Conservation (phyloP, 2,113 vertebrate genomes). For the Colaptes auratus region DNA sequence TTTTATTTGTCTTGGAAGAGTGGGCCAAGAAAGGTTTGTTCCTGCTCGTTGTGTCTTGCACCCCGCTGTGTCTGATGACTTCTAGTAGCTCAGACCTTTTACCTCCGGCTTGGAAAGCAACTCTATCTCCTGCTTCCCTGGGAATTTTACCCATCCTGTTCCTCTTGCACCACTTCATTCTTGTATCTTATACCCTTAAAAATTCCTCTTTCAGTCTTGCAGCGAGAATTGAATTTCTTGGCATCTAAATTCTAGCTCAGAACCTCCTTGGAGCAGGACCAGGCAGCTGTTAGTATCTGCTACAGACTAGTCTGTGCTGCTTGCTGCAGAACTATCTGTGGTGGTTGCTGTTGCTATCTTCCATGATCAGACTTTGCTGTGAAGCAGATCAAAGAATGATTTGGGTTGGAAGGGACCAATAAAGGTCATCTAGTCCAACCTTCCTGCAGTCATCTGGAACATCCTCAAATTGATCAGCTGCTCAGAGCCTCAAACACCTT, state of each 20-base stretch:
- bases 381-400: background rate
- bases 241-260: background rate
- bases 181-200: background rate
- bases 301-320: background rate
- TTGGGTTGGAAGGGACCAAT: background rate
- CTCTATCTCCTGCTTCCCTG: background rate
- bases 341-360: rapidly evolving
- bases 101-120: background rate
- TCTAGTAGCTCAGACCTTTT: conserved; percentile 11
- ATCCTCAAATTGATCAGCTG: background rate
- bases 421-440: background rate
- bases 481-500: background rate
- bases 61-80: background rate
- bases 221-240: background rate
- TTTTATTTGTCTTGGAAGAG: background rate
- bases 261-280: background rate
- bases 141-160: background rate
- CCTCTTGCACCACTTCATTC: background rate
- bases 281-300: background rate
- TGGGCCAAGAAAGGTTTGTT: background rate
- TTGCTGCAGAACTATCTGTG: background rate
- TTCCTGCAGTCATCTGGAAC: background rate
- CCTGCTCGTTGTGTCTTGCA: background rate
- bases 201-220: background rate
- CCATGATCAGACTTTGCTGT: background rate